Conservation (phyloP, 1,140 invertebrate genomes). For the Drosophila melanica region DNA sequence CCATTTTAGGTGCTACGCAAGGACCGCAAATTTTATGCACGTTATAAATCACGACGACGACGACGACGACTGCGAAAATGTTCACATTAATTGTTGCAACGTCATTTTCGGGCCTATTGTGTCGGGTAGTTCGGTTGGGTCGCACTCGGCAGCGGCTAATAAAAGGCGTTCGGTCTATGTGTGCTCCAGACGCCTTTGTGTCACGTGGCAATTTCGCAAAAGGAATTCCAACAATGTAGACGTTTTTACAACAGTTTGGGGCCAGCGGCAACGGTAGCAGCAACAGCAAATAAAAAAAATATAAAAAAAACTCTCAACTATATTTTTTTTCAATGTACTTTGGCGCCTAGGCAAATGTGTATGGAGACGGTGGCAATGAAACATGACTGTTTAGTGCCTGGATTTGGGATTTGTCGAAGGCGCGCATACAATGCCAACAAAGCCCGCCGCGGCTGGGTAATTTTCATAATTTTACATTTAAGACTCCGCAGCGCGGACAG, state of each 20-base stretch:
- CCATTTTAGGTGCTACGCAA: constrained; percentile 61
- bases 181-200: constrained; percentile 78
- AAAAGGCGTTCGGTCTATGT: constrained; percentile 68
- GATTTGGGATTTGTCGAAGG: constrained; percentile 79
- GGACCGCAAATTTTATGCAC: constrained; percentile 77
- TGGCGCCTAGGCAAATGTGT: constrained; percentile 54
- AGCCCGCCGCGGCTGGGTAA: constrained; percentile 29
- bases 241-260: constrained; percentile 69
- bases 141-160: constrained; percentile 50
- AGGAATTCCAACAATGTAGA: constrained; percentile 79
- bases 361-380: constrained; percentile 55
- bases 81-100: constrained; percentile 82
- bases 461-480: constrained; percentile 68
- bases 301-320: constrained; percentile 20
- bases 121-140: constrained; percentile 37
- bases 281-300: constrained; percentile 17
- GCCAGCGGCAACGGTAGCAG: constrained; percentile 30
- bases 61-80: constrained; percentile 76
- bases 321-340: constrained; percentile 36
- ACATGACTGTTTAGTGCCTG: constrained; percentile 68
- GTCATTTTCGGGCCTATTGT: constrained; percentile 80
- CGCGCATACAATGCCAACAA: constrained; percentile 34
- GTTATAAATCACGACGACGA: constrained; percentile 75
- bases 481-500: constrained; percentile 11
- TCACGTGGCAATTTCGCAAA: constrained; percentile 79